phyloP scores from a whole-genome alignment of 2,797 vertebrate genomes.

The Sebastolobus altivelis region DNA sequence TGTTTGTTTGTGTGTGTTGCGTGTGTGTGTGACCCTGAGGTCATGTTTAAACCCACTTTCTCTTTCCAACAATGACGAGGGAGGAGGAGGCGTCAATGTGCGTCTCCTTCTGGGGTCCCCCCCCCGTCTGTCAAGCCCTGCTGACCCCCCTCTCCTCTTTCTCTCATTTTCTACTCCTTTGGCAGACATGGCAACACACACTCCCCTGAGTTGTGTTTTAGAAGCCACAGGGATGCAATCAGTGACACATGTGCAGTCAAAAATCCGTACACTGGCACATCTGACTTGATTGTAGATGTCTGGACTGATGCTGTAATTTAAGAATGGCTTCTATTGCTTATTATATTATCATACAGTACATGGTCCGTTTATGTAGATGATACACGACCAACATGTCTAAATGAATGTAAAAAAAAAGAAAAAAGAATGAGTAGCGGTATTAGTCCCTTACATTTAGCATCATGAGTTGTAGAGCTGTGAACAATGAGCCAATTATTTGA shows the following conservation, averaged over 20 bases:
- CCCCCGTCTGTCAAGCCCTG: constrained; percentile 45
- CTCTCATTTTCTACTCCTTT: constrained; percentile 16
- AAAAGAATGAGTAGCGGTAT: not conserved
- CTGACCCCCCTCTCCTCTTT: constrained; percentile 41
- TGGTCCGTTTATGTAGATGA: not conserved
- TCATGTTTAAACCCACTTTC: constrained; percentile 78
- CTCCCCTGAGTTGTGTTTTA: constrained; percentile 15
- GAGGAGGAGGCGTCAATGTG: constrained; percentile 57
- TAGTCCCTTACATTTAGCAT: not conserved
- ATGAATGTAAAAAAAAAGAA: not conserved
- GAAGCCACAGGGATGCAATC: constrained; percentile 3
- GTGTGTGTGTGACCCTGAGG: constrained; percentile 64
- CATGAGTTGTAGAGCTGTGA: not conserved
- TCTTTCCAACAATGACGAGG: constrained; percentile 67
- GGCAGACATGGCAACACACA: constrained; percentile 10
- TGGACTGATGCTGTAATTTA: not conserved
- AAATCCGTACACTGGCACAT: constrained; percentile 8
- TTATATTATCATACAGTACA: not conserved
- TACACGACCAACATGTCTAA: not conserved
- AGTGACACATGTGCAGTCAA: constrained; percentile 20
- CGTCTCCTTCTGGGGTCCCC: constrained; percentile 37
- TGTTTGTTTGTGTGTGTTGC: constrained; percentile 31
- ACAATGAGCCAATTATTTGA: not conserved
- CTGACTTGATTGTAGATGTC: constrained; percentile 1
- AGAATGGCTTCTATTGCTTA: not conserved